phyloP scores from a whole-genome alignment of 2,888 invertebrate genomes.

The Conus canariensis region DNA sequence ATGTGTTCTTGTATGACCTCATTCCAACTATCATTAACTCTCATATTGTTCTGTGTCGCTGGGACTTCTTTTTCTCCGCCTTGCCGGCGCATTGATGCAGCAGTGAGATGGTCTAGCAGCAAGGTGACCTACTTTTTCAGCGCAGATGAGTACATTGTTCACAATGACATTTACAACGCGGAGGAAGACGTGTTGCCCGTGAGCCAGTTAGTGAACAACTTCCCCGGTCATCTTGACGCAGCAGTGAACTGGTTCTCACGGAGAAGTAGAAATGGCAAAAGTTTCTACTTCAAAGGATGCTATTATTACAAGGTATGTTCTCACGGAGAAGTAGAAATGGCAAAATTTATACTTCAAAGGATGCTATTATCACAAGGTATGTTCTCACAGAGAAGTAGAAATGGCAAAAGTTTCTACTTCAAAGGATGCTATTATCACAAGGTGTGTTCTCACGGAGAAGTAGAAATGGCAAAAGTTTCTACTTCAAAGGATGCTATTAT shows the following conservation, averaged over 20 bases:
- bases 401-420: slow-evolving; percentile 25
- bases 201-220: not conserved
- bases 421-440: slow-evolving; percentile 41
- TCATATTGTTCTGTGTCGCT: not conserved
- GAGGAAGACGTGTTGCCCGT: slow-evolving; percentile 38
- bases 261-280: not conserved
- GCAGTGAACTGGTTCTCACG: slow-evolving; percentile 37
- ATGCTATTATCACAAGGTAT: no score
- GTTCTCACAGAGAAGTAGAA: slow-evolving; percentile 19
- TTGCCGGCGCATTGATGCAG: slow-evolving; percentile 37
- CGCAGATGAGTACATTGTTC: slow-evolving; percentile 40
- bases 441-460: slow-evolving; percentile 12
- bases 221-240: slow-evolving; percentile 34
- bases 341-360: no score
- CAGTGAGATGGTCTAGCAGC: slow-evolving; percentile 37
- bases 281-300: slow-evolving; percentile 40
- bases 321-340: no score
- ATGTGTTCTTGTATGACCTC: not conserved
- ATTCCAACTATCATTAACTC: not conserved
- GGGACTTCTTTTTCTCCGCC: not conserved
- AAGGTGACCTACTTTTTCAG: slow-evolving; percentile 44
- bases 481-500: no score
- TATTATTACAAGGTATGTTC: slow-evolving; percentile 35
- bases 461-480: no score
- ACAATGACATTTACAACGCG: slow-evolving; percentile 36